Evolutionary conservation across 2,888 invertebrate species (phyloP).

Genomic region (Muscina levida): DNA sequence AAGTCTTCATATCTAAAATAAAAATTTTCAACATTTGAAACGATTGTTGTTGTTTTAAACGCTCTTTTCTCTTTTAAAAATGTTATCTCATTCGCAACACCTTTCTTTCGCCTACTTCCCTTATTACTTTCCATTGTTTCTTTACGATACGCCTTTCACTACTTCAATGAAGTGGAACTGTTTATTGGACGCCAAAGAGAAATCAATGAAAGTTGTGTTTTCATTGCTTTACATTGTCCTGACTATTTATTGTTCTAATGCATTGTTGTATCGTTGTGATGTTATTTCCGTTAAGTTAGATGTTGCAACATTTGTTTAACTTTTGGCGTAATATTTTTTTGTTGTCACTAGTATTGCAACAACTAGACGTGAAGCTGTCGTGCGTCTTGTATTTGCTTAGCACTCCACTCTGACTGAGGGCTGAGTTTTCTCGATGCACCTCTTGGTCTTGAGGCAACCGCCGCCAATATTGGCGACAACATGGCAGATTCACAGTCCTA

Average conservation of each 20-base stretch:
- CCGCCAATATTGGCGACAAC: neutral
- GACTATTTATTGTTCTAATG: neutral
- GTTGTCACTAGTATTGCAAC: neutral
- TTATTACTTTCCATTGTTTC: no score
- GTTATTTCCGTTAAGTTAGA: conserved; percentile 19
- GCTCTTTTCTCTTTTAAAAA: no score
- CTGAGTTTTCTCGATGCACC: conserved; percentile 33
- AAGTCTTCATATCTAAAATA: no score
- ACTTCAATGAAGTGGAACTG: no score
- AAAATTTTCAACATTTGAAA: no score
- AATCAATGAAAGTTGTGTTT: no score
- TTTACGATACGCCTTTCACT: no score
- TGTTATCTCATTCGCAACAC: no score
- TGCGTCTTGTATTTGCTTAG: conserved; percentile 38
- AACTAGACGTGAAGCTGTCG: neutral
- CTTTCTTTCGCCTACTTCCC: no score
- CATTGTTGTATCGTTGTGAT: conserved; percentile 12
- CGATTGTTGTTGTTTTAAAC: no score
- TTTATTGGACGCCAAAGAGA: no score
- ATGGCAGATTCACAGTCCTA: neutral
- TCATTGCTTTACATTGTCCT: no score
- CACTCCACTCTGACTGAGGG: conserved; percentile 35
- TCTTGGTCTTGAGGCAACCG: neutral
- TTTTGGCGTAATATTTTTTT: neutral
- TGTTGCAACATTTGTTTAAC: conserved; percentile 28